These are phyloP conservation scores for Heterohyrax brucei DNA, from an alignment of 2,797 vertebrate genomes.

Conservation along the genomic window DNA sequence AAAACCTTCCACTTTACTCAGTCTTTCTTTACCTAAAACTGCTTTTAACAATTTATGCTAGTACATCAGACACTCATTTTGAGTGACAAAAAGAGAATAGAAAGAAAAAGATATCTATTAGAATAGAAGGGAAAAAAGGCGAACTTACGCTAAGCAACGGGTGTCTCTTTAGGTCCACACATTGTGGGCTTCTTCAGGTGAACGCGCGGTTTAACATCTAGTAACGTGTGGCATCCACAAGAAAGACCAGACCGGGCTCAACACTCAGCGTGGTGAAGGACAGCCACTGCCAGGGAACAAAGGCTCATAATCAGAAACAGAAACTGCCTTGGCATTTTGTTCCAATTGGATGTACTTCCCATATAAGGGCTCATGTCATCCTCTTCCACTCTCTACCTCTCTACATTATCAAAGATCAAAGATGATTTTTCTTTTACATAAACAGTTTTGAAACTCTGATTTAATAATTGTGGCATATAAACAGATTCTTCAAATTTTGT, in stretches of 20 bases:
- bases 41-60: slow-evolving; percentile 95
- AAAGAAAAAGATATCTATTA: slow-evolving; percentile 91
- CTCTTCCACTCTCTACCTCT: slow-evolving; percentile 68
- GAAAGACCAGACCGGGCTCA: slow-evolving; percentile 74
- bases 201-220: slow-evolving; percentile 83
- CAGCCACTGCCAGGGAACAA: slow-evolving; percentile 69
- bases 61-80: slow-evolving; percentile 93
- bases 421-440: slow-evolving; percentile 81
- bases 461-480: slow-evolving; percentile 68
- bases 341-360: slow-evolving; percentile 77
- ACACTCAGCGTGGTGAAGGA: slow-evolving; percentile 78
- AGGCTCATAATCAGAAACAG: slow-evolving; percentile 80
- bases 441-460: slow-evolving; percentile 73
- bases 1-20: slow-evolving; percentile 92
- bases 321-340: slow-evolving; percentile 11
- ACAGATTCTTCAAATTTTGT: slow-evolving; percentile 50
- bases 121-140: slow-evolving; percentile 90
- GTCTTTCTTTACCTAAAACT: slow-evolving; percentile 95
- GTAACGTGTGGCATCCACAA: slow-evolving; percentile 79
- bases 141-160: slow-evolving; percentile 90
- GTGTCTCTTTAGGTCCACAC: slow-evolving; percentile 87
- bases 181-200: slow-evolving; percentile 86
- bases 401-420: slow-evolving; percentile 84
- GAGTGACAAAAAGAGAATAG: slow-evolving; percentile 93
- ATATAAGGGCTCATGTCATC: slow-evolving; percentile 71